Evolutionary conservation across 2,797 vertebrate species (phyloP), one percentile per base, ranked within the genome.

Genomic region (Amblyraja radiata): DNA sequence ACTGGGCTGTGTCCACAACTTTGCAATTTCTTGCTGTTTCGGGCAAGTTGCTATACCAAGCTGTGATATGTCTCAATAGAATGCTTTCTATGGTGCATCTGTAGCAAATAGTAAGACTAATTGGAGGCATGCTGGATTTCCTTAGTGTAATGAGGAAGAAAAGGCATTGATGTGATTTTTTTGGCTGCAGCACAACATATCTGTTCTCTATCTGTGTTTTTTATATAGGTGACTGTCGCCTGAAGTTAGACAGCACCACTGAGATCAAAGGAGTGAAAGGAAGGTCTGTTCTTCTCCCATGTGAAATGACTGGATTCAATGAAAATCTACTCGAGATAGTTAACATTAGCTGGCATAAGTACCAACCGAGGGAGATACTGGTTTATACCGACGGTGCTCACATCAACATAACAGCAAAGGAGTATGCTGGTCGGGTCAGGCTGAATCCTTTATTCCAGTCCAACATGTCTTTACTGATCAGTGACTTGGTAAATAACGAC

Each of bases 381-480:
- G 90, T 16, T 58, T 92, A 92, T 28, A 92, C 68, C 16, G 7
- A 92, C 8, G 90, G 90, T 16, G 21, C 11, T 54, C 68, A 54
- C 36, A 8, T 92, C 28, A 92, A 92, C 36, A 1, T 92, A n/a
- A 92, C 90, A 28, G 90, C 90, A 6, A 54, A 74, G 21, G 32
- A 92, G 4, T 92, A 74, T 1, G 11, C 23, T 4, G 25, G 25
- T 8, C 90, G 90, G 28, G 23, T 92, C 21, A 11, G 68, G 71
- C 74, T 92, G 90, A 74, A 74, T n/a, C 90, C 90, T 7, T n/a
- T 14, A 0, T 92, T 92, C 71, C 90, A 92, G 90, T 11, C 39
- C 68, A 92, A 92, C 68, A 46, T 92, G 68, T 92, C 90, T 23
- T 76, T 92, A 54, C 39, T 58, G 71, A 92, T 92, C 71, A 92